Base-by-base conservation (phyloP, 2,888 invertebrate genomes). In the Drosophila mimetica region DNA sequence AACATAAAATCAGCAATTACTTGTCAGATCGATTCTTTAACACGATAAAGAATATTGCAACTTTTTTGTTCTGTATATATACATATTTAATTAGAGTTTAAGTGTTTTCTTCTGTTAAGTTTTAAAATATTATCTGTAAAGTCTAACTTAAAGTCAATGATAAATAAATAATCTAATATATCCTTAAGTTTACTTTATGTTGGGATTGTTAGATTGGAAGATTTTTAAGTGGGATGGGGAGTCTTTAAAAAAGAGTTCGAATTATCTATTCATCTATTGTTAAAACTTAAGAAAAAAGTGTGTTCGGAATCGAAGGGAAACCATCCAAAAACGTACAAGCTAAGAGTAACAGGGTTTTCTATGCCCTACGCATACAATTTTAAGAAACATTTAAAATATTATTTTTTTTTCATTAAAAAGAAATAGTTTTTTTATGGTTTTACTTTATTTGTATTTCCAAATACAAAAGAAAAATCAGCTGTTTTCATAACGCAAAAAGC, bases 81-180 rank as follows among this genome's bases (percentile, higher is more conserved):
- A 69, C 39, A 59, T 47, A 51, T 59, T 69, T 69, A 69, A 69
- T 42, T 69, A 69, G 52, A 59, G 14, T 37, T 47, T 52, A 69
- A 59, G 70, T 59, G 59, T 69, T 69, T 69, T 64, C 55, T 69
- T 69, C 51, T 69, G 69, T 69, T 59, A 69, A 59, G 70, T 69
- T 69, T 69, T 69, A 48, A 69, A 59, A 69, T 59, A 69, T 70
- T 58, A 69, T 57, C 48, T 67, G 67, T 67, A 48, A 67, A 67
- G 50, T 67, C 69, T 67, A 67, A 67, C 69, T 67, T 67, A 67
- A 48, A 50, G 42, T 55, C 67, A 42, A 67, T 67, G 52, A 47
- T 57, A 69, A 69, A 69, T 67, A 67, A 67, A 67, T 67, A 67
- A 67, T 50, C 67, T 36, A 55, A 57, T 67, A 67, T 57, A 67